Evolutionary conservation across 2,888 invertebrate species (phyloP), one percentile per base, ranked within the genome.

Genomic region (Antheraea assamensis): DNA sequence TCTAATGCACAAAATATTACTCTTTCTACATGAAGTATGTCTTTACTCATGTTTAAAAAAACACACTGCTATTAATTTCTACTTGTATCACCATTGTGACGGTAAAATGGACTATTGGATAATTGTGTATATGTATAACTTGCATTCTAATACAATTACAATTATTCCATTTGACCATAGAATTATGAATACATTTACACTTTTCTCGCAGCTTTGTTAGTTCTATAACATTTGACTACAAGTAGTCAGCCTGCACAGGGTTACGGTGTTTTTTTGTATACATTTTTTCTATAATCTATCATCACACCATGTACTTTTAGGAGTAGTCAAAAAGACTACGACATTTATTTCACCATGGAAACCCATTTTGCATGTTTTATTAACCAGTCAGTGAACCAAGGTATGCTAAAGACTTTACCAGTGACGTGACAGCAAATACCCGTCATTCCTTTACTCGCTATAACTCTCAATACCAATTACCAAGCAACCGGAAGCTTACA

Each of bases 401-500:
- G 13, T 52, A 52, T 13, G 27, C 30, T 64, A 5, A 30, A 30
- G 2, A 27, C 17, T 30, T 64, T 4, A 30, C 27, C 27, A 30
- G 61, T 64, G 17, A 30, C 17, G 0, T 0, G 24, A 61, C 24
- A 8, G 30, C 15, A 27, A 61, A 27, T 61, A 27, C 10, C 61
- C 17, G 27, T 64, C 58, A 3, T 58, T 24, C 58, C 24, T 58
- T 58, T 58, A 10, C 58, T 24, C 58, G 13, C n/a, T 58, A 13
- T 27, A 30, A 27, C 4, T 64, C 61, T 64, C 61, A 27, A 30
- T 64, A 64, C 30, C 35, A 35, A 68, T 15, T 64, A 30, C 61
- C 24, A 35, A 68, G 30, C 52, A 68, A 52, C 55, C 52, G 73
- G 73, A 73, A 73, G 42, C 55, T 70, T 24, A 55, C 19, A 70